These are phyloP conservation scores for Antidorcas marsupialis DNA, from an alignment of 2,113 vertebrate species.

Conservation along the genomic window DNA sequence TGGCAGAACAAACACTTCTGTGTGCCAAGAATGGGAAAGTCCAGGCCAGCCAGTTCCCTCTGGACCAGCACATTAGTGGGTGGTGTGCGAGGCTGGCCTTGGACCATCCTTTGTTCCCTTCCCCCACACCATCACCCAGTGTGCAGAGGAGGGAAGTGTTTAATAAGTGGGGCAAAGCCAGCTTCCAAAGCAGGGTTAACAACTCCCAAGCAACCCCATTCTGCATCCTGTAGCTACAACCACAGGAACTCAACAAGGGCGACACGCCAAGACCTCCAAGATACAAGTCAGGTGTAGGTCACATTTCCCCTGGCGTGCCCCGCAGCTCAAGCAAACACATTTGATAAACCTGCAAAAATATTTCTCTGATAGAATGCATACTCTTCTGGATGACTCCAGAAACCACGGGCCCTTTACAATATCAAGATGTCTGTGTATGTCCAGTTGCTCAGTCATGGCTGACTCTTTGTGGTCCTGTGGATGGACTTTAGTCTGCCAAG, in stretches of 20 bases:
- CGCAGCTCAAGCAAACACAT: fast-evolving
- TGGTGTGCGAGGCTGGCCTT: neutral
- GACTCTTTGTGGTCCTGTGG: neutral
- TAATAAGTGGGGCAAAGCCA: neutral
- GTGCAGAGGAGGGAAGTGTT: neutral
- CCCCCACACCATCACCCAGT: neutral
- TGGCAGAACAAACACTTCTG: constrained; percentile 31
- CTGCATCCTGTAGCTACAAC: neutral
- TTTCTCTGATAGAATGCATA: neutral
- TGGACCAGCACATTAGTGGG: neutral
- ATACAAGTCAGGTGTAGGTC: neutral
- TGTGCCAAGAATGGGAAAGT: constrained; percentile 39
- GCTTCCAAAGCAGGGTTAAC: neutral
- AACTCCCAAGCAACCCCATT: neutral
- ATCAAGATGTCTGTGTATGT: neutral
- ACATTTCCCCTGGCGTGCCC: fast-evolving
- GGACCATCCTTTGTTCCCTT: neutral
- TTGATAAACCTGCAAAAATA: neutral
- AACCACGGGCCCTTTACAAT: neutral
- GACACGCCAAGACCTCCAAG: neutral
- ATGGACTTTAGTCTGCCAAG: neutral
- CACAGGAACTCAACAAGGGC: neutral
- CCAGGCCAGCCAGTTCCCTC: neutral
- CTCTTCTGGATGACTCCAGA: neutral
- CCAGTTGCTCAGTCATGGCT: neutral